Percentiles rank a stretch among this genome's conserved stretches.
Conservation (phyloP, 2,797 vertebrate genomes). For the Crenuchus spilurus region DNA sequence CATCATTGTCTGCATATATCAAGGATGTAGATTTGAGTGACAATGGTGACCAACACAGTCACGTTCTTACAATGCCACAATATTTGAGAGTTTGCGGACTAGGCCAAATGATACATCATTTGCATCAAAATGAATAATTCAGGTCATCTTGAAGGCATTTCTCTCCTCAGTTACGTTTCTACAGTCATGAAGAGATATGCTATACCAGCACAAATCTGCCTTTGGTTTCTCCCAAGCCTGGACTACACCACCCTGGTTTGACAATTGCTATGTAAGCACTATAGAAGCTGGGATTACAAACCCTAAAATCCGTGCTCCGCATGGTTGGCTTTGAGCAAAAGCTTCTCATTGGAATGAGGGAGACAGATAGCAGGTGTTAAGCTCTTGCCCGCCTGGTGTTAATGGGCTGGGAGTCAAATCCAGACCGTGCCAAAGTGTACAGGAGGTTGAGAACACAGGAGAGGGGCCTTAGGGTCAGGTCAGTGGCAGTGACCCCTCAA, state of each 20-base stretch:
- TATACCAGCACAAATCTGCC: neutral
- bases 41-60: neutral
- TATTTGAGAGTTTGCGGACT: neutral
- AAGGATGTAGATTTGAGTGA: neutral
- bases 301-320: constrained; percentile 29
- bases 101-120: neutral
- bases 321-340: constrained; percentile 32
- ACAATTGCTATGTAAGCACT: neutral
- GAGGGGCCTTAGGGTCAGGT: constrained; percentile 67
- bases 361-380: constrained; percentile 46
- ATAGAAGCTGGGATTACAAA: constrained; percentile 35
- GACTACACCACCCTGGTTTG: neutral
- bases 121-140: neutral
- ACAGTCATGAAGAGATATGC: neutral
- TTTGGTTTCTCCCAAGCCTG: neutral
- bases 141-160: neutral
- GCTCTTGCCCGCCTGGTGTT: constrained; percentile 54
- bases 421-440: constrained; percentile 44
- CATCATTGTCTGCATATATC: neutral
- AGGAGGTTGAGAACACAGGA: constrained; percentile 55
- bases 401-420: constrained; percentile 57
- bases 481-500: constrained; percentile 28
- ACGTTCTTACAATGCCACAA: neutral
- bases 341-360: constrained; percentile 10
- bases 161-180: neutral